Percentiles rank a stretch among this genome's conserved stretches.
Evolutionary conservation across 2,797 vertebrate genomes (phyloP).

Genomic region (Allobates femoralis): DNA sequence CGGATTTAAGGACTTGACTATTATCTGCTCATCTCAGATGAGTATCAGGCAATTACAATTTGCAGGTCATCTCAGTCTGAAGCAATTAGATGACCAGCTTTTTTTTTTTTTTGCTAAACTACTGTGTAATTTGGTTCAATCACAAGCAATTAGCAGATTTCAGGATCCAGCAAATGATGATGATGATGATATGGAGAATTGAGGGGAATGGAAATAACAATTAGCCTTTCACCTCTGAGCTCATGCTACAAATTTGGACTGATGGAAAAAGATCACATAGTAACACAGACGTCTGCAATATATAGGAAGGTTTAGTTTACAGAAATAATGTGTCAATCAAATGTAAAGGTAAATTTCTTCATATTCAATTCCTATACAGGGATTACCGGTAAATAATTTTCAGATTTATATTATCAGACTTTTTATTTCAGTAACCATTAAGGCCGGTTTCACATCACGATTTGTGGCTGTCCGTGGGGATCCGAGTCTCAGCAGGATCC

Average conservation of each 20-base stretch:
- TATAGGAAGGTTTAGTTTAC: not conserved
- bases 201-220: slow-evolving; percentile 49
- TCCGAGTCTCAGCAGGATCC: too few relatives aligned
- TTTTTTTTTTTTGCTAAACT: slow-evolving; percentile 54
- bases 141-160: slow-evolving; percentile 61
- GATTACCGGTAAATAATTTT: not conserved
- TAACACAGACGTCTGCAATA: not conserved
- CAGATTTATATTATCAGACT: too few relatives aligned
- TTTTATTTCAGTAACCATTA: too few relatives aligned
- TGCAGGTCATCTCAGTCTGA: slow-evolving; percentile 48
- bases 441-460: too few relatives aligned
- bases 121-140: slow-evolving; percentile 63
- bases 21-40: slow-evolving; percentile 55
- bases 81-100: slow-evolving; percentile 53
- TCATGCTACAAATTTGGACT: not conserved
- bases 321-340: slow-evolving; percentile 10
- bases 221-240: slow-evolving; percentile 56
- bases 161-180: slow-evolving; percentile 53
- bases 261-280: not conserved
- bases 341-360: not conserved
- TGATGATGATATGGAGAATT: slow-evolving; percentile 48
- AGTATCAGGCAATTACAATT: slow-evolving; percentile 49
- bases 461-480: too few relatives aligned
- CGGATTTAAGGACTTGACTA: slow-evolving; percentile 58
- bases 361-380: not conserved